phyloP scores from a whole-genome alignment of 2,797 vertebrate species.

The Fringilla coelebs region DNA sequence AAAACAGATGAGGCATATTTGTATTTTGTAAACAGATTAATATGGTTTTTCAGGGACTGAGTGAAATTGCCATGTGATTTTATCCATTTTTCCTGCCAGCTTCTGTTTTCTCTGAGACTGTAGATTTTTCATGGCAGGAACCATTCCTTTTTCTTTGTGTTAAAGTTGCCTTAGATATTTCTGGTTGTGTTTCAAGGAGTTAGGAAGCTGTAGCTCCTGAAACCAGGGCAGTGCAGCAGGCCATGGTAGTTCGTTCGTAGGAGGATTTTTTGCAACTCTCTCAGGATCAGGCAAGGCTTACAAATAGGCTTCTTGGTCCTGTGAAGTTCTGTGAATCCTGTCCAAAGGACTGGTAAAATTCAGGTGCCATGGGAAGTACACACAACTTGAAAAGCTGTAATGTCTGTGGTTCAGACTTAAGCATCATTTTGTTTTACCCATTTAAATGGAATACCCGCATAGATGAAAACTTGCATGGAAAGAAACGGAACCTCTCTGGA shows the following conservation, averaged over 20 bases:
- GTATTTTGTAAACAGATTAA: not conserved
- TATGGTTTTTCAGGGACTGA: not conserved
- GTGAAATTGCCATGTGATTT: not conserved
- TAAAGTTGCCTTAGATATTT: not conserved
- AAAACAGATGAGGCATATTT: not conserved
- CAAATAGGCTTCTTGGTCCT: not conserved
- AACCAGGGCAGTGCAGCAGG: not conserved
- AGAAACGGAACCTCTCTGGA: not conserved
- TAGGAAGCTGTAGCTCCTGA: not conserved
- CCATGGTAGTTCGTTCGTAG: fast-evolving
- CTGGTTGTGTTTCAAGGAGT: not conserved
- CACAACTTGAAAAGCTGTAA: fast-evolving
- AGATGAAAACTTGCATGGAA: not conserved
- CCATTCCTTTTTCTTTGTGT: not conserved
- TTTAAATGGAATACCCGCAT: not conserved
- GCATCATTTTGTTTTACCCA: fast-evolving
- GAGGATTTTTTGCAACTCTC: not conserved
- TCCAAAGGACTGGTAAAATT: not conserved
- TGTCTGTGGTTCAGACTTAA: not conserved
- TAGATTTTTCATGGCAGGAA: not conserved
- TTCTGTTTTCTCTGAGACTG: not conserved
- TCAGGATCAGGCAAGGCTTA: not conserved
- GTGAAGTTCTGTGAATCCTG: not conserved
- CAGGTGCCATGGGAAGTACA: not conserved
- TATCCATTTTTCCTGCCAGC: not conserved